Percentiles rank a stretch among this genome's conserved stretches.
Conservation (phyloP, 2,888 invertebrate species). For the Leptopterna dolabrata region DNA sequence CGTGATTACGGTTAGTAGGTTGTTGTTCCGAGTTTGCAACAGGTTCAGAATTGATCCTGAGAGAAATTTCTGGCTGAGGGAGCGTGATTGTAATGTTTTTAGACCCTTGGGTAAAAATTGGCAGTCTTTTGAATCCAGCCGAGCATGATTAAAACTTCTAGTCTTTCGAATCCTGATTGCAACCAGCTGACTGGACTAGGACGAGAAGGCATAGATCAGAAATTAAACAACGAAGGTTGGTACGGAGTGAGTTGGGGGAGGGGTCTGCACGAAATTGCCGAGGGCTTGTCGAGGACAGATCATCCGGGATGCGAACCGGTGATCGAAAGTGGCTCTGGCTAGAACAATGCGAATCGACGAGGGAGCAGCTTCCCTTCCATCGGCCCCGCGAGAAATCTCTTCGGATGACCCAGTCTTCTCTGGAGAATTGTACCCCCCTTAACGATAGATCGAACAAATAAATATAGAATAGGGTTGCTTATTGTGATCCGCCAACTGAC, state of each 20-base stretch:
- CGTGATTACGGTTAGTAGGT: too few species aligned
- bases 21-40: too few species aligned
- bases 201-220: background rate
- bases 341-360: constrained; percentile 16
- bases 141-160: too few species aligned
- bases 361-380: constrained; percentile 2
- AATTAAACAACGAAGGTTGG: background rate
- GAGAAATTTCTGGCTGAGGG: too few species aligned
- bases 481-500: background rate
- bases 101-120: too few species aligned
- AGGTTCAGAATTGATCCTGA: too few species aligned
- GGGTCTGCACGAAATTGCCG: background rate
- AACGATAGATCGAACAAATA: background rate
- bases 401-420: constrained; percentile 10
- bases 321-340: background rate
- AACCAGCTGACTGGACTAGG: background rate
- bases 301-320: background rate
- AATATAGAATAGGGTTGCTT: background rate
- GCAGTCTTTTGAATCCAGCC: too few species aligned
- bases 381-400: constrained; percentile 14
- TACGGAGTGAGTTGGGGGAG: too few species aligned
- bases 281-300: constrained; percentile 21
- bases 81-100: too few species aligned
- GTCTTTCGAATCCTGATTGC: too few species aligned
- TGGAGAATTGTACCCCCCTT: background rate